Base-by-base conservation (phyloP, 2,113 vertebrate genomes). In the Clinocottus analis region DNA sequence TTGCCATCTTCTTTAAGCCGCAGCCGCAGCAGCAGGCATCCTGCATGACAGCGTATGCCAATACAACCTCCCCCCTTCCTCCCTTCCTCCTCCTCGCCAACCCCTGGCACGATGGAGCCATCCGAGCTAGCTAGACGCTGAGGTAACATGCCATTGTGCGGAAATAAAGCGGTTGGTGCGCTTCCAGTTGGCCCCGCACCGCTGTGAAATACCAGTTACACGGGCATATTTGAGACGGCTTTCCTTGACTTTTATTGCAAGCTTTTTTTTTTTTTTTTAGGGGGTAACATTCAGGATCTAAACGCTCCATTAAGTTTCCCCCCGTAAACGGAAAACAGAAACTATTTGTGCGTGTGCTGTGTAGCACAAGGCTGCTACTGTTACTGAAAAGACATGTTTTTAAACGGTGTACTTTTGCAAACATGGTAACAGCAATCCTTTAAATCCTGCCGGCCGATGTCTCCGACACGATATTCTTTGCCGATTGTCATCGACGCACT, bases 61-160 rank as follows among this genome's bases (percentile, higher is more conserved):
- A 69, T 87, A n/a, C n/a, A 75, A 85, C 47, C 47, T 6, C 3
- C 19, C 47, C 47, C 7, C 1, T n/a, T n/a, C n/a, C n/a, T n/a
- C n/a, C 47, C 47, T 6, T 1, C 19, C 47, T 21, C 7, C 1
- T 7, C 21, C 47, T 3, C 49, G 80, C 76, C 79, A 82, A 80
- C 21, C 21, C 68, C 70, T 79, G 79, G 84, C 84, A 81, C 29
- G 62, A 58, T 66, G 59, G 62, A 81, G 75, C 68, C 76, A 78
- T 74, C 85, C 56, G 73, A 83, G 87, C 84, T 70, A 56, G 83
- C 85, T 41, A 88, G 83, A 90, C 68, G 68, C 83, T 87, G 85
- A 91, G 77, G 79, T 87, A 90, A 89, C 88, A 59, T 77, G 73
- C 81, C 84, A 70, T 14, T 43, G 64, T 79, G 73, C 11, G 17